Evolutionary conservation across 2,888 invertebrate genomes (phyloP), one percentile per base, ranked within the genome.

Genomic region (Stegana nigrithorax): DNA sequence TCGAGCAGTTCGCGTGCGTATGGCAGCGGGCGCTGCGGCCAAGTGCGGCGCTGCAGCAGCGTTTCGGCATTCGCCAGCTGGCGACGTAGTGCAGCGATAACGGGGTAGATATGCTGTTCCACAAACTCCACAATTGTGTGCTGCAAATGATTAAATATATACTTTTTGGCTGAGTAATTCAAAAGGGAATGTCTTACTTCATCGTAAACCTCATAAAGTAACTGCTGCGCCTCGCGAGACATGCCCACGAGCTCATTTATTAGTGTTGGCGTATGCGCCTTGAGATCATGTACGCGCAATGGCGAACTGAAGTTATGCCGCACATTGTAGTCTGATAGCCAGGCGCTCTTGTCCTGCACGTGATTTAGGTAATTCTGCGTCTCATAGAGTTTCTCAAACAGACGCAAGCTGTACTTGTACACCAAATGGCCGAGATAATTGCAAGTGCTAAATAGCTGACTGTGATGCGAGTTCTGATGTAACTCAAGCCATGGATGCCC

Each of bases 301-400:
- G 91, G 90, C 59, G 91, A 89, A 67, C 90, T 89, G 78, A 90
- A 92, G 76, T 90, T 90, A 72, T 90, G 89, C n/a, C 89, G 85
- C 4, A 91, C 86, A 79, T 91, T 91, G 81, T 91, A 92, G 27
- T 89, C 87, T 21, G 91, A 91, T 87, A 93, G 87, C 92, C 92
- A 92, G 27, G 91, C 86, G 71, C 83, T 85, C 47, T 81, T 79
- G 14, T 80, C 80, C 0, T 80, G 73, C 1, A 84, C 81, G 61
- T 84, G 82, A 32, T 73, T 71, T 59, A 86, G 68, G 70, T 84
- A 78, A 81, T 85, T 64, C 81, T 84, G 73, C 7, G 81, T 72
- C 67, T 87, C 87, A 21, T 73, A 68, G 62, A 86, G 78, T 51
- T 85, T 84, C 23, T 82, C 84, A 58, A 82, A 83, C 27, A 88